These are phyloP conservation scores for Plutella xylostella DNA, from an alignment of 2,888 invertebrate genomes.

Conservation along the genomic window DNA sequence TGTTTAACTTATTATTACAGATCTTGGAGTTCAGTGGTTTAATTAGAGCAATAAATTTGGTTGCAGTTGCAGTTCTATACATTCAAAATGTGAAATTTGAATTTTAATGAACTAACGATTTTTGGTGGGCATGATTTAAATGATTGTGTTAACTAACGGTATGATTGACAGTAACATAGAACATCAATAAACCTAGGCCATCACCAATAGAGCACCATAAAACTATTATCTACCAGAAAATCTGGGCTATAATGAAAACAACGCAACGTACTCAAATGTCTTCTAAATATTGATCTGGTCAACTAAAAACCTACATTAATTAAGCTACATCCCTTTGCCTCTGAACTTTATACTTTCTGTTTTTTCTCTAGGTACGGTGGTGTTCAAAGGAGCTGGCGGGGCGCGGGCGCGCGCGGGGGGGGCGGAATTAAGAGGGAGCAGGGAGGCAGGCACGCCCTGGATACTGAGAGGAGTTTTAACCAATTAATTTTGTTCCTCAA, in stretches of 20 bases:
- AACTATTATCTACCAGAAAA: not conserved
- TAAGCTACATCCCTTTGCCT: conserved; percentile 55
- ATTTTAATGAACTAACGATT: no score
- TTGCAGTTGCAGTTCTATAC: no score
- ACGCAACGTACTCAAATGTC: not conserved
- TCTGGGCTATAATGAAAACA: not conserved
- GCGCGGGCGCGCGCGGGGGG: conserved; percentile 23
- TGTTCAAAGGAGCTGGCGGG: conserved; percentile 68
- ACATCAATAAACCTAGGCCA: not conserved
- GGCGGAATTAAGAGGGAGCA: conserved; percentile 60
- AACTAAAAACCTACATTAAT: conserved; percentile 33
- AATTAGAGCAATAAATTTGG: no score
- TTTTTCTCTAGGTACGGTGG: conserved; percentile 70
- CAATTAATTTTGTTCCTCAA: conserved; percentile 73
- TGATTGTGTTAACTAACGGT: not conserved
- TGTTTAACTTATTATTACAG: no score
- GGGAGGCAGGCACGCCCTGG: conserved; percentile 58
- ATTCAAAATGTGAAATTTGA: no score
- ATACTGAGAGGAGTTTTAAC: conserved; percentile 73
- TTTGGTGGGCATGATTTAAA: no score
- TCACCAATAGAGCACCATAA: not conserved
- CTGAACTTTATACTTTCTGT: conserved; percentile 67
- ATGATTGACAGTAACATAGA: no score
- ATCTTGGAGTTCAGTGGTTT: no score
- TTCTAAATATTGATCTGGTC: not conserved